phyloP scores from a whole-genome alignment of 35 echinoderm and acorn worm species.

The Heliocidaris erythrogramma region DNA sequence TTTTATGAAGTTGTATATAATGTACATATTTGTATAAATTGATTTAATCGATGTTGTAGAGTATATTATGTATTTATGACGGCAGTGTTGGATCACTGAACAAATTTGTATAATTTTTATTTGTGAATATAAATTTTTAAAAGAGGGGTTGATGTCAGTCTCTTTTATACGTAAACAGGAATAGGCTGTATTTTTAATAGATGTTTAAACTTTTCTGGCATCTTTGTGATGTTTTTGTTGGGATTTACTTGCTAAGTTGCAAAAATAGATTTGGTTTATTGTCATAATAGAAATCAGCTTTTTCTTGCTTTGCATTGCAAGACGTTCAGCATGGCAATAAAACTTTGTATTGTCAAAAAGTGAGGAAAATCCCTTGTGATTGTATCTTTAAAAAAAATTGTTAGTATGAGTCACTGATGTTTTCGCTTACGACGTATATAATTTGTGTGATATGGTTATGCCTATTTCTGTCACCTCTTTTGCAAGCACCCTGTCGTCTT shows the following conservation, averaged over 20 bases:
- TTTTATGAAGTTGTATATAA: background rate
- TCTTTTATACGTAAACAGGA: background rate
- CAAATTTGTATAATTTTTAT: background rate
- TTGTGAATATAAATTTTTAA: no score
- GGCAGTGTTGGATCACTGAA: background rate
- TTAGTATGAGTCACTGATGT: no score
- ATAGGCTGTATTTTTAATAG: background rate
- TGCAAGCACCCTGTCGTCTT: background rate
- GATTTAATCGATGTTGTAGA: background rate
- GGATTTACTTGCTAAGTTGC: background rate
- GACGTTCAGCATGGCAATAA: background rate
- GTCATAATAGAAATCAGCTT: no score
- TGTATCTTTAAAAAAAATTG: no score
- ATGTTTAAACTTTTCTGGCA: background rate
- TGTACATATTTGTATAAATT: background rate
- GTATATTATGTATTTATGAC: background rate
- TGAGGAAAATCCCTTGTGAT: background rate
- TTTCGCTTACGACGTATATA: no score
- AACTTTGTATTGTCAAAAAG: background rate
- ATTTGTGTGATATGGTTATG: no score
- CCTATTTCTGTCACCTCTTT: no score
- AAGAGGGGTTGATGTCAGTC: background rate
- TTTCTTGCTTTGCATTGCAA: background rate
- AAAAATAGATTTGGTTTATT: background rate
- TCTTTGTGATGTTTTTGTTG: background rate